Evolutionary conservation across 2,888 invertebrate genomes (phyloP), one percentile per base, ranked within the genome.

Genomic region (Macrophya alboannulata): DNA sequence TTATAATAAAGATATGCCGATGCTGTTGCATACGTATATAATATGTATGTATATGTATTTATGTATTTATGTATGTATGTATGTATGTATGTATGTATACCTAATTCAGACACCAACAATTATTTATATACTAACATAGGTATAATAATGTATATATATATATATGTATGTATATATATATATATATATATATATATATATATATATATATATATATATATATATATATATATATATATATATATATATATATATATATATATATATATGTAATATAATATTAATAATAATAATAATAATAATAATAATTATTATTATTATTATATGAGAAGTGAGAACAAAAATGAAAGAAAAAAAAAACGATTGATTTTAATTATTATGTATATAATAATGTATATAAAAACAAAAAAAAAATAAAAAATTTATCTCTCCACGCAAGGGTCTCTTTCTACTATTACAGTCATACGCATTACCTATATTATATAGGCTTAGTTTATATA

Each of bases 401-500:
- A n/a, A 59, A n/a, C 1, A 1, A 2, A 8, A 21, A 59, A 59
- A 21, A 59, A 31, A 59, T 0, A 25, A 0, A 25, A 25, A 62
- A 62, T 62, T 4, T 21, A 21, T 62, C 62, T 62, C 62, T 62
- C 62, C 21, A 62, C 62, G 62, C 62, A 62, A 62, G 62, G 25
- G 62, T 62, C 21, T 21, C 62, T 62, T 25, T 2, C 62, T 10
- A 31, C 37, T 31, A 68, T 31, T 68, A 68, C 37, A 68, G 31
- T 37, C 40, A 55, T 77, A 48, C 17, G 48, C 12, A 31, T 76
- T 76, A 76, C 25, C 1, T 31, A 2, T 48, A 51, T 48, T 76
- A 76, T 31, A 76, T 76, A 51, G 76, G 76, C 76, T 76, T 76
- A 76, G 6, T 71, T 40, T 48, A 48, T 37, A 31, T 77, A 77